These are phyloP conservation scores for Drosophila paulistorum DNA, from an alignment of 1,140 invertebrate species.

Conservation along the genomic window DNA sequence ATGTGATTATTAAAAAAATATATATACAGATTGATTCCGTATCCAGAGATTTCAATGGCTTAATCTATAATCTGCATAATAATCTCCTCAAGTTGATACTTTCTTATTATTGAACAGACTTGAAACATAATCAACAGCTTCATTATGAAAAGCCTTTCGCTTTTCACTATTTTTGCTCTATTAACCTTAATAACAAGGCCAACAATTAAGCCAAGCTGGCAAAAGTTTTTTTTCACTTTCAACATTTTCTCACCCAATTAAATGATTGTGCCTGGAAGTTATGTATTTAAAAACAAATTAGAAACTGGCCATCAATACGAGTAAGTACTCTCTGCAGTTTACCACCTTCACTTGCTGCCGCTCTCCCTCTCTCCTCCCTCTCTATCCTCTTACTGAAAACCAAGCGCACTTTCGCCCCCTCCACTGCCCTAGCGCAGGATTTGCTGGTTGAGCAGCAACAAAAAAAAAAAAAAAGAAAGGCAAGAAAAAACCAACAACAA, in stretches of 20 bases:
- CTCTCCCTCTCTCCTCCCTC: too few species aligned
- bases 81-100: too few species aligned
- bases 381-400: too few species aligned
- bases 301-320: conserved; percentile 60
- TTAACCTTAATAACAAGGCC: neutral
- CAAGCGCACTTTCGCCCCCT: neutral
- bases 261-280: conserved; percentile 14
- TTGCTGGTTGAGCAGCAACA: conserved; percentile 14
- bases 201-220: conserved; percentile 1
- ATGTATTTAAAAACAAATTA: conserved; percentile 61
- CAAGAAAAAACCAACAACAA: conserved; percentile 10
- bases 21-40: neutral
- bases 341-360: neutral
- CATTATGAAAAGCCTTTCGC: neutral
- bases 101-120: too few species aligned
- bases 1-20: neutral
- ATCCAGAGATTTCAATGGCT: neutral
- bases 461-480: conserved; percentile 10
- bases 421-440: neutral
- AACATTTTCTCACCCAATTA: conserved; percentile 22
- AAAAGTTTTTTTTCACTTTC: conserved; percentile 7
- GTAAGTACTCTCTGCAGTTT: conserved; percentile 34
- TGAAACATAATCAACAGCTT: neutral
- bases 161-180: neutral
- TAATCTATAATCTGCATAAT: too few species aligned